A percentile compares a stretch with the other conserved stretches of the same genome.
Evolutionary conservation across 2,797 vertebrate genomes (phyloP).

Genomic region (Sebastes itinus): DNA sequence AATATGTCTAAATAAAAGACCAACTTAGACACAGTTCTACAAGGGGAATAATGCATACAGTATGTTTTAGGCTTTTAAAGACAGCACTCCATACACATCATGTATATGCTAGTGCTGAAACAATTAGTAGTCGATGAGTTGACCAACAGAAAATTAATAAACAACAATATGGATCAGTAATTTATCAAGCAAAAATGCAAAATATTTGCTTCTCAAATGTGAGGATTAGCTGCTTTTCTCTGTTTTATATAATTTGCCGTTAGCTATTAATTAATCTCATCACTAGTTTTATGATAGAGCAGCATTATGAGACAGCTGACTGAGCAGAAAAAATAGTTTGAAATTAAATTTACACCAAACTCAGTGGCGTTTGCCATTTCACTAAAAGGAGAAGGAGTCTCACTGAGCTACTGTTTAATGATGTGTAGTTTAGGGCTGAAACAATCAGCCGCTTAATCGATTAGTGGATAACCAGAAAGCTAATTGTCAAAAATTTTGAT

Average conservation of each 20-base stretch:
- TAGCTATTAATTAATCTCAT: neutral
- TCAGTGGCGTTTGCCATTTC: neutral
- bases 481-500: neutral
- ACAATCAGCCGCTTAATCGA: accelerated
- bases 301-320: neutral
- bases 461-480: neutral
- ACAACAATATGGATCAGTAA: neutral
- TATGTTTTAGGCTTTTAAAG: neutral
- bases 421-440: neutral
- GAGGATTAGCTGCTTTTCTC: neutral
- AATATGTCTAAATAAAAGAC: neutral
- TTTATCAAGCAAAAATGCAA: neutral
- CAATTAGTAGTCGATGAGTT: neutral
- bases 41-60: neutral
- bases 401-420: neutral
- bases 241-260: neutral
- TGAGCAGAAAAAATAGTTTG: neutral
- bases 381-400: neutral
- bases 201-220: neutral
- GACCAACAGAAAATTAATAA: neutral
- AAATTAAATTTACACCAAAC: neutral
- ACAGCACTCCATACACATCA: neutral
- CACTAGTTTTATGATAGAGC: neutral
- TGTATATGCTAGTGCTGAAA: neutral
- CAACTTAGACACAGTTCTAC: neutral